phyloP scores from a whole-genome alignment of 2,113 vertebrate species.

The Hippopotamus amphibius region DNA sequence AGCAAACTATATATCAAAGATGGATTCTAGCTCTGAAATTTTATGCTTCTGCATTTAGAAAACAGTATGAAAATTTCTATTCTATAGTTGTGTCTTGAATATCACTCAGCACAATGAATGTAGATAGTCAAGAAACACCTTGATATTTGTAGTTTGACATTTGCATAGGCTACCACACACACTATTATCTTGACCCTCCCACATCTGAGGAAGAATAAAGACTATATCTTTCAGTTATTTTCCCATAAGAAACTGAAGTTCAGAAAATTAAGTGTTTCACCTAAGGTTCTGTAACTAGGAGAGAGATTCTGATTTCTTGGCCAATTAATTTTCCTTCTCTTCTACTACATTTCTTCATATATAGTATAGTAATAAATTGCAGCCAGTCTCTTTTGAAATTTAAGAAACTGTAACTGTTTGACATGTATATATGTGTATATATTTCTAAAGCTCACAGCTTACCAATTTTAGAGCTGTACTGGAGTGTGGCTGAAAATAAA shows the following conservation, averaged over 20 bases:
- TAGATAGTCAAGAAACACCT: background rate
- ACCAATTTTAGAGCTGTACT: background rate
- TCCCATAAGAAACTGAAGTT: constrained; percentile 44
- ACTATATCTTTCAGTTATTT: constrained; percentile 12
- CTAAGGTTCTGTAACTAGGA: background rate
- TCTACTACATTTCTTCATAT: background rate
- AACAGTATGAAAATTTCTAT: background rate
- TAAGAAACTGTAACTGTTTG: background rate
- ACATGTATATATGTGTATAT: background rate
- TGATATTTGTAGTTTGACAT: background rate
- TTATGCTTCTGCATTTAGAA: background rate
- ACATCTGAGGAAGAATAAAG: background rate
- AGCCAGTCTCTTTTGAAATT: background rate
- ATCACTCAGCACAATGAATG: background rate
- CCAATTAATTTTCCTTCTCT: constrained; percentile 52
- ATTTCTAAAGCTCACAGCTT: background rate
- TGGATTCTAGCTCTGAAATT: background rate
- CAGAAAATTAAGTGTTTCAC: constrained; percentile 34
- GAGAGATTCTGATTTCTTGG: constrained; percentile 23
- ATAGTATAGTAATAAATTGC: background rate
- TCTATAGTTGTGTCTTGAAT: background rate
- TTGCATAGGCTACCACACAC: background rate
- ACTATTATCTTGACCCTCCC: background rate
- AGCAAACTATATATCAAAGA: background rate
- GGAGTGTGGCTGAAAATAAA: background rate